Evolutionary conservation across 2,888 invertebrate genomes (phyloP), one percentile per base, ranked within the genome.

Genomic region (Seira ritae): DNA sequence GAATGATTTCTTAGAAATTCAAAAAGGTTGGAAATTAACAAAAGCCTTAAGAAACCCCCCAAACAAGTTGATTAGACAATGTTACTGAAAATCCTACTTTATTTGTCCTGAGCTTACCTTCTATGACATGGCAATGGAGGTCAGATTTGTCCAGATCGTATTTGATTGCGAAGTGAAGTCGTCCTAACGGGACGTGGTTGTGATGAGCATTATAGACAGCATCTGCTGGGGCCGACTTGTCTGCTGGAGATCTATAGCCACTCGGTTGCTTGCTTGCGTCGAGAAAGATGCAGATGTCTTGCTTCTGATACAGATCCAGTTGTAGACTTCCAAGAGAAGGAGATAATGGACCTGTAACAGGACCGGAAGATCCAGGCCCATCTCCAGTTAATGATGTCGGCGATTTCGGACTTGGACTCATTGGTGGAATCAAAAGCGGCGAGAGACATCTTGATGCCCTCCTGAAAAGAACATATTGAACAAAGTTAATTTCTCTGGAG

Each of bases 141-240:
- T 97, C 97, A 17, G 96, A 97, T 86, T 96, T 93, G 90, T 97
- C 95, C 90, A 96, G 96, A 91, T 97, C 97, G 90, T 97, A 97
- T 89, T 95, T 96, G 78, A 97, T 92, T 76, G 96, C 92, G 88
- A 97, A 93, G 90, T 97, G 97, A 85, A 97, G 93, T 84, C 96
- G 93, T 31, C 97, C 97, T 67, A 96, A 92, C 60, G 74, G 80
- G 71, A 81, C 74, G 46, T 81, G 75, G 50, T 70, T 81, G 55
- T 81, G 81, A 70, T 75, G 81, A 81, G 75, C 81, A 81, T 75
- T 81, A 66, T 81, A 76, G 65, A 74, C 75, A 76, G 81, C 71
- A 55, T 81, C 75, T 24, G 75, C 75, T 23, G 82, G 82, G 55
- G 82, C 82, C 19, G 76, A 75, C 72, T 77, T 78, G 72, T 82